Percentiles rank a stretch among this genome's conserved stretches.
Conservation (phyloP, 2,797 vertebrate genomes). For the Silurus aristotelis region DNA sequence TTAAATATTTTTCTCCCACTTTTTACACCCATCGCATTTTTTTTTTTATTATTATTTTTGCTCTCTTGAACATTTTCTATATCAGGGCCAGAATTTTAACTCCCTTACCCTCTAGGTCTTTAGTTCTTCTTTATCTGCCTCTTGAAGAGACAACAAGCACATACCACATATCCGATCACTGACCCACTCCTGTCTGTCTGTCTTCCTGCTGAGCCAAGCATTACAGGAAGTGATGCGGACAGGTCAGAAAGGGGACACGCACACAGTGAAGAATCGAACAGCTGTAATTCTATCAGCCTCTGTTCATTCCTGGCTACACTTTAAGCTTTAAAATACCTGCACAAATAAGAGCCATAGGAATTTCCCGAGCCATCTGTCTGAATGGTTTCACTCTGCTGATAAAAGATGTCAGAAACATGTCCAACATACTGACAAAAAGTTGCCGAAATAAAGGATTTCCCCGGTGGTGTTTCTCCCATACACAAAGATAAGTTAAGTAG, state of each 20-base stretch:
- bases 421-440: background rate
- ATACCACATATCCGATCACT: conserved; percentile 35
- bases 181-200: conserved; percentile 29
- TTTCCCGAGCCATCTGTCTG: background rate
- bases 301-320: background rate
- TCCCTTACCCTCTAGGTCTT: background rate
- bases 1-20: too few species aligned
- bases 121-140: background rate
- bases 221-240: conserved; percentile 48
- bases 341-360: background rate
- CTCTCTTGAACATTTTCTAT: background rate
- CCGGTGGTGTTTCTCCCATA: background rate
- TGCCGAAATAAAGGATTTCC: conserved; percentile 1
- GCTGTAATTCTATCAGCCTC: conserved; percentile 28
- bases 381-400: background rate
- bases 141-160: conserved; percentile 23
- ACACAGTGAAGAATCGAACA: background rate
- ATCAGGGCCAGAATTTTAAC: background rate
- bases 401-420: background rate
- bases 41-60: background rate
- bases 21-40: background rate
- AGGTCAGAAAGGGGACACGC: conserved; percentile 43
- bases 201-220: conserved; percentile 46
- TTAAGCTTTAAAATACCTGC: conserved; percentile 5
- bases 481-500: background rate